Percentiles rank a stretch among this genome's conserved stretches.
Evolutionary conservation across 2,797 vertebrate genomes (phyloP).

Genomic region (Echiichthys vipera): DNA sequence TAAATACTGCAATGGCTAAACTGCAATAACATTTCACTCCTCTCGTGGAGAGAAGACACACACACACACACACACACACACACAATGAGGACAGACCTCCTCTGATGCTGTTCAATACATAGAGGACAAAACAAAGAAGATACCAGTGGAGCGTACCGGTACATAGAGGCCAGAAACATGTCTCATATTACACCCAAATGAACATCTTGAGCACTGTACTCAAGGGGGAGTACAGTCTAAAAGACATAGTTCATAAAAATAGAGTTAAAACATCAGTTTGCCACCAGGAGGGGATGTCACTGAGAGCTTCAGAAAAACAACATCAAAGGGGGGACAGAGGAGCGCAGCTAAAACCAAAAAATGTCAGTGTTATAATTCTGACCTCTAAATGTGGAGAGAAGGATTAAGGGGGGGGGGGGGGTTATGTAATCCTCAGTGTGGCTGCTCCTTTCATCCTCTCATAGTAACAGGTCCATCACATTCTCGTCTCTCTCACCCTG

Average conservation of each 20-base stretch:
- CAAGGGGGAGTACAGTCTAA: conserved; percentile 28
- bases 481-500: conserved; percentile 80
- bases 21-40: conserved; percentile 81
- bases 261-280: conserved; percentile 78
- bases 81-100: conserved; percentile 19
- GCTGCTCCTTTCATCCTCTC: conserved; percentile 71
- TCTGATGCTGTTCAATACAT: conserved; percentile 34
- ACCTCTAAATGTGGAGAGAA: conserved; percentile 26
- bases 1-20: conserved; percentile 98
- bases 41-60: conserved; percentile 57
- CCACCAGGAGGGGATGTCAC: background rate
- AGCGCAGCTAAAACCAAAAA: conserved; percentile 19
- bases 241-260: conserved; percentile 87
- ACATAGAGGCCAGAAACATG: conserved; percentile 78
- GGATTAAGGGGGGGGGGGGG: background rate
- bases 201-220: conserved; percentile 18
- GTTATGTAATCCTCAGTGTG: conserved; percentile 11
- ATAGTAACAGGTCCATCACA: conserved; percentile 73
- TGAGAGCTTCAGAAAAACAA: background rate
- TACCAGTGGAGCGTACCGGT: conserved; percentile 80
- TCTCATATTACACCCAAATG: conserved; percentile 29
- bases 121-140: conserved; percentile 68
- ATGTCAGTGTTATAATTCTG: conserved; percentile 9
- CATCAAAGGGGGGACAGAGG: conserved; percentile 2
- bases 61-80: conserved; percentile 17